Conservation (phyloP, 2,797 vertebrate species). For the Anomalospiza imberbis region DNA sequence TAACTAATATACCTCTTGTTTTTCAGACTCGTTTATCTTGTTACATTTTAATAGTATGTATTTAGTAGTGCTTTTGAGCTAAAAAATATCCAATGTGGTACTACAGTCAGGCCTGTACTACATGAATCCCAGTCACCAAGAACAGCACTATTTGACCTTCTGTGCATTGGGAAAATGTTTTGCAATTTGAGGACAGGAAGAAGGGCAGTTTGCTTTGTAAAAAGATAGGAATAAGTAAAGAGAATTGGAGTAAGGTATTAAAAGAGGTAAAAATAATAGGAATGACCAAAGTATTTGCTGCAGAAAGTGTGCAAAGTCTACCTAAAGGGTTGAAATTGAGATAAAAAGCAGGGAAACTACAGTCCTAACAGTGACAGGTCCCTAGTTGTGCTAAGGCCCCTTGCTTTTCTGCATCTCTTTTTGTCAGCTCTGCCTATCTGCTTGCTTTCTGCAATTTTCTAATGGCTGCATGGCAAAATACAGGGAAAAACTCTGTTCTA, state of each 20-base stretch:
- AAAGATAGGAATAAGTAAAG: background rate
- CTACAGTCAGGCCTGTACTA: background rate
- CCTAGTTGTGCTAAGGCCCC: background rate
- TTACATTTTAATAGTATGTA: background rate
- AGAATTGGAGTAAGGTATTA: background rate
- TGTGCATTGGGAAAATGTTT: background rate
- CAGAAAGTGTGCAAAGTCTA: background rate
- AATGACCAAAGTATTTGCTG: background rate
- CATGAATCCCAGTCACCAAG: background rate
- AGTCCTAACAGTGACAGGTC: background rate
- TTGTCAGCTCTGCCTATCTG: background rate
- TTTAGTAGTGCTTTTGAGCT: background rate
- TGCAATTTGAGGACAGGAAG: background rate
- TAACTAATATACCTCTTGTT: background rate
- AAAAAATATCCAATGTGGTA: background rate
- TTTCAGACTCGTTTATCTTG: background rate
- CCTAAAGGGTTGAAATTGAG: background rate
- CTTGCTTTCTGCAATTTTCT: background rate
- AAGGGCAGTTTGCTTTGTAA: background rate
- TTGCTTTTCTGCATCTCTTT: background rate
- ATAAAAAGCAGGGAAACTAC: background rate
- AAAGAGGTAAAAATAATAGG: background rate
- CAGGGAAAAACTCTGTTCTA: background rate
- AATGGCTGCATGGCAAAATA: background rate
- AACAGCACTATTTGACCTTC: background rate